Conservation (phyloP, 2,797 vertebrate species). For the Cuniculus paca region DNA sequence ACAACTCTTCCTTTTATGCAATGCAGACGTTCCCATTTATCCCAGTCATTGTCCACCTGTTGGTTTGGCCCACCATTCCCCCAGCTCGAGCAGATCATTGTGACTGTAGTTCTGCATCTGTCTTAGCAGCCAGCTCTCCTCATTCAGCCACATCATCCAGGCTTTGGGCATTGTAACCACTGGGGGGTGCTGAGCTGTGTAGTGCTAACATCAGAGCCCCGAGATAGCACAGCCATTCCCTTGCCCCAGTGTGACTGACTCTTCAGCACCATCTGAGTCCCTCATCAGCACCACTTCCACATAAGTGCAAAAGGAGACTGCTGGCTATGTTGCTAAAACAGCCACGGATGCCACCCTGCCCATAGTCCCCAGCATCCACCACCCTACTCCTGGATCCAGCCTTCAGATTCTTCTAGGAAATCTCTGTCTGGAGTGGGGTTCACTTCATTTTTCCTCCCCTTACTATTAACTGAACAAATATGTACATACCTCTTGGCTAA, state of each 20-base stretch:
- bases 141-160: neutral
- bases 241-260: rapidly evolving
- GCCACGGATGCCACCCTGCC: neutral
- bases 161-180: neutral
- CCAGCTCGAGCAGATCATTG: neutral
- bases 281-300: neutral
- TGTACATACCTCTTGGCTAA: neutral
- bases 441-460: neutral
- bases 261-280: neutral
- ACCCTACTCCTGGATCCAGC: neutral
- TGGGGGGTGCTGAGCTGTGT: neutral
- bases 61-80: neutral
- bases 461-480: neutral
- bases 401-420: constrained; percentile 26
- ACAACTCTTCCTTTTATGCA: neutral
- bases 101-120: neutral
- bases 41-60: neutral
- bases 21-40: neutral
- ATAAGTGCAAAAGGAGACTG: neutral
- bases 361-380: neutral
- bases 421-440: neutral
- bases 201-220: neutral
- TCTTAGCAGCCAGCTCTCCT: neutral
- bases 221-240: neutral
- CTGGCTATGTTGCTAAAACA: neutral